Evolutionary conservation across 2,113 vertebrate genomes (phyloP).

Genomic region (Nestor notabilis): DNA sequence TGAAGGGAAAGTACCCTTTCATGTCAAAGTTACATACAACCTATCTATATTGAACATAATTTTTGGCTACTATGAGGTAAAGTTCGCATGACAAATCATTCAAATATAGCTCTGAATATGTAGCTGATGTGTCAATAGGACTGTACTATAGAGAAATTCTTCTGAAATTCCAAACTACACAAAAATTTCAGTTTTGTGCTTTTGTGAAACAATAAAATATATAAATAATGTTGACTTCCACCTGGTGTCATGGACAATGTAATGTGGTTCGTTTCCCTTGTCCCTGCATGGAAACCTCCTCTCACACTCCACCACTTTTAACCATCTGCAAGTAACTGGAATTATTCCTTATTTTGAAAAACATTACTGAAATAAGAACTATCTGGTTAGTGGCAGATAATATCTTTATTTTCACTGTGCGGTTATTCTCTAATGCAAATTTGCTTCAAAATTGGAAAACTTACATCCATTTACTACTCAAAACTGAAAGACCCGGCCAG

Average conservation of each 20-base stretch:
- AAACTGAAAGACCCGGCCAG: neutral
- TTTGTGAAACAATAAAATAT: neutral
- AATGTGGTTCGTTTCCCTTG: neutral
- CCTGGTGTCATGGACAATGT: accelerated
- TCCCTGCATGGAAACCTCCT: neutral
- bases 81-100: neutral
- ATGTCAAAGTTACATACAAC: neutral
- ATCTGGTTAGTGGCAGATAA: neutral
- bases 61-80: neutral
- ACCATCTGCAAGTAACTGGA: neutral
- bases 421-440: neutral
- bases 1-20: neutral
- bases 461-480: neutral
- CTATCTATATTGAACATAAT: accelerated
- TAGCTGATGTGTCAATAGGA: neutral
- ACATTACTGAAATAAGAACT: neutral
- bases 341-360: neutral
- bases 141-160: neutral
- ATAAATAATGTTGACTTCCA: neutral
- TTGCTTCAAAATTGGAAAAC: neutral
- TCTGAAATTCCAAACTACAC: neutral
- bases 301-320: neutral
- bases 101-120: neutral
- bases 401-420: neutral
- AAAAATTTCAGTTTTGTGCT: neutral